Evolutionary conservation across 2,113 vertebrate species (phyloP).

Genomic region (Aegotheles bennettii): DNA sequence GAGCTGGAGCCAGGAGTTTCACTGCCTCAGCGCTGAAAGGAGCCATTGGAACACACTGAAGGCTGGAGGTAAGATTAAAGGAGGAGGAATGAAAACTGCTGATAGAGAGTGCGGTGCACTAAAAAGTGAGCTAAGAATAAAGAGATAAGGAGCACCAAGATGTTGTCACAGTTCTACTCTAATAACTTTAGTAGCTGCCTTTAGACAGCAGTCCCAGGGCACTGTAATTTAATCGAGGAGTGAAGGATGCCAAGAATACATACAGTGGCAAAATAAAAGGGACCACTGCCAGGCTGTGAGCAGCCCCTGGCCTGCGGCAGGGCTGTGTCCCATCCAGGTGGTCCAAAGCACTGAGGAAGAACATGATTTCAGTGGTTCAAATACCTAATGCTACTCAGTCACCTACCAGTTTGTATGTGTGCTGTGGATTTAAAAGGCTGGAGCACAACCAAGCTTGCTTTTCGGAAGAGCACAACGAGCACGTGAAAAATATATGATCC

Average conservation of each 20-base stretch:
- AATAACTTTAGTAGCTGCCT: background rate
- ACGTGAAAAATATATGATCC: background rate
- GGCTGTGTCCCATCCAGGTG: background rate
- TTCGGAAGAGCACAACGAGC: background rate
- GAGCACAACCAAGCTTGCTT: background rate
- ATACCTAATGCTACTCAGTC: background rate
- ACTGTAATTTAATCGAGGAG: background rate
- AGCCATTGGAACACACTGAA: background rate
- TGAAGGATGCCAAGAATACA: background rate
- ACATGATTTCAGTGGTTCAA: accelerated
- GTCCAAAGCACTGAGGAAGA: background rate
- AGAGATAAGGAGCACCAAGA: slow-evolving; percentile 18
- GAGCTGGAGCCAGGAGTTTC: background rate
- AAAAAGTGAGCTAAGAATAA: slow-evolving; percentile 8
- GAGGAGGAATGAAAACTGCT: slow-evolving; percentile 21
- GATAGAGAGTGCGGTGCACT: background rate
- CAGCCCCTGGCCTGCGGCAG: background rate
- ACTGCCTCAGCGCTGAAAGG: background rate
- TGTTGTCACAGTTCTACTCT: background rate
- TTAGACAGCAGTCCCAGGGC: background rate
- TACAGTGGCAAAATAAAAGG: background rate
- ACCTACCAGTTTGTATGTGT: background rate
- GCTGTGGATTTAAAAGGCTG: background rate
- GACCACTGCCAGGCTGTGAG: background rate
- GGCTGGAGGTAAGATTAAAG: slow-evolving; percentile 38